phyloP scores from a whole-genome alignment of 2,113 vertebrate species.

The Phalacrocorax carbo region DNA sequence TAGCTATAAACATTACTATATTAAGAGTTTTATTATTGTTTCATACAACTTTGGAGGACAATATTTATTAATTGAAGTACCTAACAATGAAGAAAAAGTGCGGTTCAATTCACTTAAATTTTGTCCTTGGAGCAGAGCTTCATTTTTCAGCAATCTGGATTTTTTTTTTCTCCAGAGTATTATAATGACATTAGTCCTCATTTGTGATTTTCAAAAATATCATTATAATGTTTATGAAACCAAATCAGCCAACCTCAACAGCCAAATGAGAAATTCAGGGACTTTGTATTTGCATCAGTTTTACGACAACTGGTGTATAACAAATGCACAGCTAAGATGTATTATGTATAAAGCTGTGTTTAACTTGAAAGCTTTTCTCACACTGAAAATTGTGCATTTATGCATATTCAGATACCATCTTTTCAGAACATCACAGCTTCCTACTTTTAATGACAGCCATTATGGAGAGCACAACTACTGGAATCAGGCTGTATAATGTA shows the following conservation, averaged over 20 bases:
- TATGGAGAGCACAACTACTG: neutral
- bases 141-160: neutral
- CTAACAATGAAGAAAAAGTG: neutral
- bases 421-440: neutral
- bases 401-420: neutral
- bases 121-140: neutral
- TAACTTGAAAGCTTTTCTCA: neutral
- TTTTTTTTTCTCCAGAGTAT: neutral
- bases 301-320: slow-evolving; percentile 41
- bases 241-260: slow-evolving; percentile 19
- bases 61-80: neutral
- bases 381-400: neutral
- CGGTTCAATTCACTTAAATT: neutral
- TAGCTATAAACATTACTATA: neutral
- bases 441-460: slow-evolving; percentile 1
- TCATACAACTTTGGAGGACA: neutral
- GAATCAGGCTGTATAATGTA: neutral
- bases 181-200: neutral
- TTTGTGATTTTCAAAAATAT: slow-evolving; percentile 44
- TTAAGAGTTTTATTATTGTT: neutral
- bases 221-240: slow-evolving; percentile 24
- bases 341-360: slow-evolving; percentile 3
- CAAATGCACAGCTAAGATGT: neutral
- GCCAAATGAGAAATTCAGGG: slow-evolving; percentile 47
- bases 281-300: slow-evolving; percentile 35